Evolutionary conservation across 2,888 invertebrate species (phyloP), one percentile per base, ranked within the genome.

Genomic region (Tubulanus polymorphus): DNA sequence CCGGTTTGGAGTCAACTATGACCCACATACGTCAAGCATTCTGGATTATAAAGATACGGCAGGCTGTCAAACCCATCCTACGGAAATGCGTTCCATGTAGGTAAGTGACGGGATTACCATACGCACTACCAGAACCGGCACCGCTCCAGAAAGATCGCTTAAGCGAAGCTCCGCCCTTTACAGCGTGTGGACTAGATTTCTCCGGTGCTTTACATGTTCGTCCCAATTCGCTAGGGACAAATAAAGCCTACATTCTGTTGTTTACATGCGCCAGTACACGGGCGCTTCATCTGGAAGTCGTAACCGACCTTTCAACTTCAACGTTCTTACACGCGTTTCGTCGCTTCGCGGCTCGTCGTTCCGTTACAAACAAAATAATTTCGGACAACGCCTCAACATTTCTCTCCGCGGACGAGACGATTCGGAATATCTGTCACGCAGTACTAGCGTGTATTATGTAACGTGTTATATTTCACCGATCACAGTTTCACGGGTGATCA

Each of bases 321-420:
- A 56, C 61, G 18, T 76, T 78, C 55, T 25, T 78, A 5, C 57
- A 63, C 37, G 65, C 67, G 8, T 54, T 79, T 8, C 51, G 70
- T 32, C 54, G 75, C 45, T 78, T 79, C 52, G 62, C 74, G 18
- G 63, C 69, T 1, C 54, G 74, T 37, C 55, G 72, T 26, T 73
- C 79, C 3, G 55, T 70, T 26, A 73, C 74, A 0, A 59, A 48
- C 10, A 61, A 67, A 3, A 67, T 79, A 1, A 41, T 50, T 8
- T 68, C 68, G 25, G 80, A 81, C 52, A 79, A 79, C 54, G 76
- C 75, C 0, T 70, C 71, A 0, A 78, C 78, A 58, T 80, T 81
- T 59, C 60, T 68, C 1, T 71, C 77, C 1, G 60, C 71, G 0
- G 59, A 26, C 18, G 46, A 45, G 46, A 45, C 23, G 18, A 18